These are phyloP conservation scores for Drosophila paulistorum DNA, from an alignment of 1,140 invertebrate species.

Conservation along the genomic window DNA sequence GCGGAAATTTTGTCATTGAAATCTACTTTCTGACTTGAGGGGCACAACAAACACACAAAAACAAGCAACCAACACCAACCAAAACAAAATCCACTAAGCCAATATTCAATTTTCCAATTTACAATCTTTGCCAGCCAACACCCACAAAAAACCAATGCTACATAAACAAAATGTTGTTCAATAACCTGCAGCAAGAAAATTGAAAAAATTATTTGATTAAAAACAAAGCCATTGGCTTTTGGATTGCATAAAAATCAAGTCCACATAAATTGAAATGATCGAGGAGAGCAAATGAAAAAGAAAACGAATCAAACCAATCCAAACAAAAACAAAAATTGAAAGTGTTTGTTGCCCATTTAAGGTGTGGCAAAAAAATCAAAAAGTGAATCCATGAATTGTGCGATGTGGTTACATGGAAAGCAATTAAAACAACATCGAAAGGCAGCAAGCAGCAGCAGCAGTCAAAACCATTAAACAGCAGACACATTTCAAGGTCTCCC, in stretches of 20 bases:
- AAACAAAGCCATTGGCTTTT: constrained; percentile 20
- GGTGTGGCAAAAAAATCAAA: constrained; percentile 6
- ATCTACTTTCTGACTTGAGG: constrained; percentile 5
- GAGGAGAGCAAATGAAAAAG: constrained; percentile 3
- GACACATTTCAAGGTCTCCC: constrained; percentile 70
- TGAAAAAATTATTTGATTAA: constrained; percentile 17
- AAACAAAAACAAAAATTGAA: constrained; percentile 3
- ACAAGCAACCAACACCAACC: too few relatives aligned
- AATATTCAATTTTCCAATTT: constrained; percentile 15
- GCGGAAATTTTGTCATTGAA: constrained; percentile 9
- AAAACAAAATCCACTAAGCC: neutral
- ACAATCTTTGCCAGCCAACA: constrained; percentile 9
- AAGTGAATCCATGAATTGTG: constrained; percentile 19
- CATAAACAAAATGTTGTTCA: constrained; percentile 9
- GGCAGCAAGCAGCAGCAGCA: constrained; percentile 1
- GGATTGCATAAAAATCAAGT: constrained; percentile 21
- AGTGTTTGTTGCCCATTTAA: constrained; percentile 19
- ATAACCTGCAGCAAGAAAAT: constrained; percentile 3
- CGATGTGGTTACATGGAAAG: constrained; percentile 14
- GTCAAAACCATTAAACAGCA: constrained; percentile 14
- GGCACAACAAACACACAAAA: too few relatives aligned
- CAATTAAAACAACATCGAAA: constrained; percentile 11
- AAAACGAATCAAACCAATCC: neutral
- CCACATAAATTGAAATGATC: constrained; percentile 13
- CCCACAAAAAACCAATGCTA: neutral